Base-by-base conservation (phyloP, 1,140 invertebrate genomes). In the Phenacoccus solenopsis region DNA sequence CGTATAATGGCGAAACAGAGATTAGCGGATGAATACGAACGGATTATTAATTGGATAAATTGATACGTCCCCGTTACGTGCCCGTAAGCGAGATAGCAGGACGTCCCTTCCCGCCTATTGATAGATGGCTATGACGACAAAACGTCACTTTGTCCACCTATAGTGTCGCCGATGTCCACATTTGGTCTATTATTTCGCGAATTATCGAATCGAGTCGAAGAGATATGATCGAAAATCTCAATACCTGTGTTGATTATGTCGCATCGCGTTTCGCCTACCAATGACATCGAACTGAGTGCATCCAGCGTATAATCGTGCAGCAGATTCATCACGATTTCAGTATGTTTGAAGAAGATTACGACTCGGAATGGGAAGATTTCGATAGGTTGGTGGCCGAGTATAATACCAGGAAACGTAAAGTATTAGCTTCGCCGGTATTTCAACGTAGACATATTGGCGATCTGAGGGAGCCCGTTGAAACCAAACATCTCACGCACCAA, bases 291-390 rank as follows among this genome's bases (percentile, higher is more conserved):
- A n/a, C n/a, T n/a, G n/a, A n/a, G n/a, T n/a, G n/a, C n/a, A n/a
- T n/a, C n/a, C n/a, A n/a, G n/a, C n/a, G 30, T 32, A 13, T 49
- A 9, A 9, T 49, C 38, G 38, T 16, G 4, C 16, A 49, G 20
- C 20, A 10, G 38, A 10, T 5, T 49, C 16, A 2, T n/a, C 16
- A n/a, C 38, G 38, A 49, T 49, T 16, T 49, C 5, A 32, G 30
- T 32, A 49, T 49, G 38, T 49, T 67, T n/a, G 73, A 74, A 25
- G 71, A 71, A 28, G 71, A 72, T 30, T 28, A 69, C 68, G 73
- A 74, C 69, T 69, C 71, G 22, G 73, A 71, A 35, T 74, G 73
- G 73, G 73, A 74, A 9, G 73, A 74, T 35, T 73, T 74, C 67
- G 72, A 72, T 28, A 70, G 72, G n/a, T 68, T 74, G 38, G 59